Evolutionary conservation across 2,113 vertebrate genomes (phyloP), one percentile per base, ranked within the genome.

Genomic region (Cichladusa arquata): DNA sequence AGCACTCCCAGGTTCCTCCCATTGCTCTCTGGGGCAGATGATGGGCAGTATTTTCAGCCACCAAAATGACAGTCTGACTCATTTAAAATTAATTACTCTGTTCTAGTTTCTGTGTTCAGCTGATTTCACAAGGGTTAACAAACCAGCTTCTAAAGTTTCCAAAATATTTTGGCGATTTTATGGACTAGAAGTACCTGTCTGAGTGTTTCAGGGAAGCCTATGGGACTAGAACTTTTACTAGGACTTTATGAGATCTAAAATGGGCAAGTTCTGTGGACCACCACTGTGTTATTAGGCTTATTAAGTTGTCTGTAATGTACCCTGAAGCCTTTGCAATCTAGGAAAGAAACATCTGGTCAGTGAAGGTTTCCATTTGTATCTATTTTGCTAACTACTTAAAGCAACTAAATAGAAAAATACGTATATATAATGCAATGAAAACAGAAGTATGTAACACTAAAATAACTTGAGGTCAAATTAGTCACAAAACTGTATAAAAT

Each of bases 311-410:
- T 92, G 15, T 74, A 79, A 89, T 60, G 91, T 74, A 86, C 19
- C 56, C 91, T 74, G 65, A 9, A 26, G 94, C 51, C 69, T 79
- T 84, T 84, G 69, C 47, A 84, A 40, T 76, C 94, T 84, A 79
- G 25, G 81, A 92, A 92, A 74, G 54, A 84, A 96, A 95, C 72
- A 93, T 95, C 80, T 96, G 95, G 77, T 79, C 47, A 25, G 26
- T 64, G 64, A 88, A 89, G 47, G 47, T 81, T 97, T 88, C 77
- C 88, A 91, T 86, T 97, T 79, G 22, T 86, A 84, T 86, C 60
- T 92, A 36, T 86, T 91, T 91, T 84, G 28, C 78, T 79, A 92
- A 91, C 44, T 56, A n/a, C 19, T 67, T 92, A 76, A 92, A 81
- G 28, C 17, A 86, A 88, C 44, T 62, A 79, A 86, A 62, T 25